Percentiles rank a stretch among this genome's conserved stretches.
Conservation (phyloP, 2,797 vertebrate genomes). For the Enteromius viviparus region DNA sequence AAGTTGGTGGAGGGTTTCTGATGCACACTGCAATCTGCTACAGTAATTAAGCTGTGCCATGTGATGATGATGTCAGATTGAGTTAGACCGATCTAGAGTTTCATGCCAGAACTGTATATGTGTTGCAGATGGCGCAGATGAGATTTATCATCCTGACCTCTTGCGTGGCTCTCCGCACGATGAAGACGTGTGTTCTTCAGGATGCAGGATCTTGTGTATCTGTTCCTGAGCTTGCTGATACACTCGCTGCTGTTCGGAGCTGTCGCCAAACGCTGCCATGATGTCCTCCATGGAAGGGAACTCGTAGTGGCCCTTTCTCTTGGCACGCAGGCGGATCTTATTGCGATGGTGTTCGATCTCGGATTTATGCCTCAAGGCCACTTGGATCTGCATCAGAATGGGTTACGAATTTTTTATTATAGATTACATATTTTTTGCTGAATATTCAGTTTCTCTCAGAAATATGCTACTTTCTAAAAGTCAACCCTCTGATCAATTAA, state of each 20-base stretch:
- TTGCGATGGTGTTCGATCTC: slow-evolving; percentile 98
- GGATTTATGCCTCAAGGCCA: slow-evolving; percentile 93
- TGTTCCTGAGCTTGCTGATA: slow-evolving; percentile 95
- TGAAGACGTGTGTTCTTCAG: slow-evolving; percentile 80
- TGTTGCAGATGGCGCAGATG: background rate
- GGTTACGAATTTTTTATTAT: background rate
- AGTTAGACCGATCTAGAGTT: too few relatives aligned
- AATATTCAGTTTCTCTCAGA: background rate
- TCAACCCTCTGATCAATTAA: background rate
- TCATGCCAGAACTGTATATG: background rate
- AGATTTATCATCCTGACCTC: slow-evolving; percentile 76
- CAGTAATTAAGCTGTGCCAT: too few relatives aligned
- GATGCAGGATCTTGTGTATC: slow-evolving; percentile 95
- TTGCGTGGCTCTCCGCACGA: slow-evolving; percentile 87
- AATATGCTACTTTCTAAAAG: background rate
- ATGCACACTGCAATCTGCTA: too few relatives aligned
- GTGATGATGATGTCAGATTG: too few relatives aligned
- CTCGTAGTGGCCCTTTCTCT: slow-evolving; percentile 94
- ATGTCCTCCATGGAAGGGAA: slow-evolving; percentile 96
- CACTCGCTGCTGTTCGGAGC: slow-evolving; percentile 88
- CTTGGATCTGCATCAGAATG: slow-evolving; percentile 78
- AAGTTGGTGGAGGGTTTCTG: too few relatives aligned
- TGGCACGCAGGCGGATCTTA: slow-evolving; percentile 93
- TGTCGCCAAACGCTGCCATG: slow-evolving; percentile 85
- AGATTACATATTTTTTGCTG: background rate